Base-by-base conservation (phyloP, 2,797 vertebrate species). In the Sebastes elongatus region DNA sequence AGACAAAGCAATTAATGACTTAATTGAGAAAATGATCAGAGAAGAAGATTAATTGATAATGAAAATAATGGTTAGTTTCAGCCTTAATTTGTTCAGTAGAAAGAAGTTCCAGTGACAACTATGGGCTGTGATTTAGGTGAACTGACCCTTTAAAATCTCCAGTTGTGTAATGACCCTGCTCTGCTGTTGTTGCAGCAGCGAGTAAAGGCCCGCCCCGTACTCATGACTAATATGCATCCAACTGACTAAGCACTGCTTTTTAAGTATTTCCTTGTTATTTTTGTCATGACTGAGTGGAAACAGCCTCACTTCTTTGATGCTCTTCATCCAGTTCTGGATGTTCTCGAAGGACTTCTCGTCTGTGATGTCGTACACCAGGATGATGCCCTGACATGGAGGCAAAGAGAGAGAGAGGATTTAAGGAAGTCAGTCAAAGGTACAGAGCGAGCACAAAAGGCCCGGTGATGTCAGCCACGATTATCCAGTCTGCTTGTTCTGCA, bases 241-340 rank as follows among this genome's bases (percentile, higher is more conserved):
- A 10, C 55, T 69, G 55, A 83, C 72, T 71, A 28, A 71, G 33
- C 38, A 53, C n/a, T 46, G 27, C 64, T 69, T 28, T 22, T 4
- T 20, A 6, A 75, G 27, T 61, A 2, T 55, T 68, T 68, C 53
- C 55, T 68, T 23, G 6, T 30, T 35, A 30, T 67, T 6, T 76
- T 65, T 35, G 14, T 13, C 18, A 7, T 1, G 5, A 30, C 9
- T 25, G 22, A 72, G 42, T 7, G 18, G 49, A 82, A 83, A 72
- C 3, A 3, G 5, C 16, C 93, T 95, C 90, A 97, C 98, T 92
- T 99, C 97, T 92, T 96, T 97, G 89, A 99, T 99, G 94, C 97
- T 98, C 89, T 98, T 98, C 97, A 98, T 99, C 98, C 98, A 99
- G 90, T 98, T 99, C 90, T 98, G 97, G 87, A 99, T 99, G 87